Percentiles rank a stretch among this genome's conserved stretches.
phyloP scores from a whole-genome alignment of 1,140 invertebrate species.

The Sycophila sp. region DNA sequence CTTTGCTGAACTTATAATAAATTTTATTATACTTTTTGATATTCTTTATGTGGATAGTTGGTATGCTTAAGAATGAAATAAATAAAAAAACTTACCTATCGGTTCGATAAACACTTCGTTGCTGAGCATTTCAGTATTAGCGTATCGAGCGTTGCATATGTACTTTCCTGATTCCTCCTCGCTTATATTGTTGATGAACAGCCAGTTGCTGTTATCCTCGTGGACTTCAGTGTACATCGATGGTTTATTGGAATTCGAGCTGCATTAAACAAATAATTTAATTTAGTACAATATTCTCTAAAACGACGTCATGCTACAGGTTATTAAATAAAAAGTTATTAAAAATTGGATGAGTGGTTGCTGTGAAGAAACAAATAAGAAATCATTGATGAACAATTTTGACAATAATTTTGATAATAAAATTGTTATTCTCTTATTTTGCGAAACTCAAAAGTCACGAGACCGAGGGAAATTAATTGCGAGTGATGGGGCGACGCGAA shows the following conservation, averaged over 20 bases:
- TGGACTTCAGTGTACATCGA: conserved; percentile 74
- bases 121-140: conserved; percentile 72
- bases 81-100: conserved; percentile 69
- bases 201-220: conserved; percentile 71
- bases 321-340: too few species aligned
- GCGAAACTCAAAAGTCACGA: conserved; percentile 7
- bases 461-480: neutral
- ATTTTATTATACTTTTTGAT: too few species aligned
- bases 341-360: neutral
- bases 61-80: conserved; percentile 8
- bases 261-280: too few species aligned
- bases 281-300: too few species aligned
- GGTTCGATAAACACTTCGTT: conserved; percentile 77
- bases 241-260: too few species aligned
- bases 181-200: conserved; percentile 80
- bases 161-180: conserved; percentile 83
- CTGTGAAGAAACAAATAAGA: neutral
- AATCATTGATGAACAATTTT: neutral
- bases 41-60: too few species aligned
- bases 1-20: too few species aligned
- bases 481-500: neutral
- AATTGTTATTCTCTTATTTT: too few species aligned
- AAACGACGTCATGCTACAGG: too few species aligned
- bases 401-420: neutral
- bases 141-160: conserved; percentile 83